A percentile compares a stretch with the other conserved stretches of the same genome.
These are phyloP conservation scores for Lampris megalopsis DNA, from an alignment of 2,113 vertebrate genomes.

Conservation along the genomic window DNA sequence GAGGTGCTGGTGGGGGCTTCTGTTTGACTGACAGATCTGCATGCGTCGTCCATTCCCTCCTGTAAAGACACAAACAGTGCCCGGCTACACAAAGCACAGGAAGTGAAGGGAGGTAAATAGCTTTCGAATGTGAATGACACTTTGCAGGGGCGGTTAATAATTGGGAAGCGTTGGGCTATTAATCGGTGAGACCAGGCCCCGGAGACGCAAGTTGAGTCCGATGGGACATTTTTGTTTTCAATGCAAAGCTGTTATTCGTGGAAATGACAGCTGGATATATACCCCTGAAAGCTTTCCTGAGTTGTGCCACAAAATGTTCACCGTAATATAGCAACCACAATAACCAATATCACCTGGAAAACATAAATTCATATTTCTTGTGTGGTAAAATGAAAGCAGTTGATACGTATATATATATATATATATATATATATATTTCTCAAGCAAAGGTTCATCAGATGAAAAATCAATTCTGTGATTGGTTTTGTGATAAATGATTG, in stretches of 20 bases:
- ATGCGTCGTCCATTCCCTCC: conserved; percentile 75
- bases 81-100: conserved; percentile 75
- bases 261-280: conserved; percentile 9
- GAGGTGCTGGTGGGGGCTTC: conserved; percentile 36
- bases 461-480: neutral
- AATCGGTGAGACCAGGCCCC: conserved; percentile 50
- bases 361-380: too few relatives aligned
- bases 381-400: too few relatives aligned
- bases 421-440: neutral
- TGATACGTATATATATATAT: too few relatives aligned
- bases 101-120: conserved; percentile 73
- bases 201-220: conserved; percentile 20
- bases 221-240: neutral
- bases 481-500: neutral
- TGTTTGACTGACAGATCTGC: conserved; percentile 81
- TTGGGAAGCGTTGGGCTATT: conserved; percentile 76
- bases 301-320: conserved; percentile 5
- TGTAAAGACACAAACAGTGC: conserved; percentile 65
- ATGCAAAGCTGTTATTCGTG: neutral
- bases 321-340: neutral
- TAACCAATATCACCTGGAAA: neutral
- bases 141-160: conserved; percentile 80
- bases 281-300: neutral
- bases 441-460: neutral
- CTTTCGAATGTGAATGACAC: conserved; percentile 71